phyloP scores from a whole-genome alignment of 2,888 invertebrate genomes.

The Orchestes rusci region DNA sequence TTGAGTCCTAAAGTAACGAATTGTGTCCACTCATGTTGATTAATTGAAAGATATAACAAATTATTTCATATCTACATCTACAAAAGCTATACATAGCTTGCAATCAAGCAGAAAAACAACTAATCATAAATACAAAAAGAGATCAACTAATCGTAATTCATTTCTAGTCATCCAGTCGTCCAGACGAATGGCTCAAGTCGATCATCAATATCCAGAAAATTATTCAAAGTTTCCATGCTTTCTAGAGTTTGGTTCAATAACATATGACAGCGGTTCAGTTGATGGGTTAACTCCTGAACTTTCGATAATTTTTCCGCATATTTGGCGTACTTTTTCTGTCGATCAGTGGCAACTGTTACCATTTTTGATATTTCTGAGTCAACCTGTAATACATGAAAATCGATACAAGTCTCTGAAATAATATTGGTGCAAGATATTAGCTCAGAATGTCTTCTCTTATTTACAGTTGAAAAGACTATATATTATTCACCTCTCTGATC shows the following conservation, averaged over 20 bases:
- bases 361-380: conserved; percentile 67
- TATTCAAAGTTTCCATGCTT: conserved; percentile 78
- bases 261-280: conserved; percentile 73
- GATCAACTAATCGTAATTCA: conserved; percentile 17
- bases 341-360: conserved; percentile 63
- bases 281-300: conserved; percentile 75
- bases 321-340: conserved; percentile 76
- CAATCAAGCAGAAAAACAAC: too few relatives aligned
- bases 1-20: too few relatives aligned
- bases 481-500: conserved; percentile 61
- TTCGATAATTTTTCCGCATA: conserved; percentile 80
- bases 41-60: too few relatives aligned
- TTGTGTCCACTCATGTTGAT: too few relatives aligned
- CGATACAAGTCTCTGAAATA: too few relatives aligned
- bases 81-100: too few relatives aligned
- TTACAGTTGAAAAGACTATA: not conserved
- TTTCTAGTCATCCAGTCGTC: conserved; percentile 71
- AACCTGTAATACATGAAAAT: conserved; percentile 46
- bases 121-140: too few relatives aligned
- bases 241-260: conserved; percentile 78
- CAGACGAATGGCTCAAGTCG: conserved; percentile 83
- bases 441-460: too few relatives aligned
- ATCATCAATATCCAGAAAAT: conserved; percentile 71
- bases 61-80: too few relatives aligned
- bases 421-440: too few relatives aligned